Conservation (phyloP, 64 coral and sea anemone species). For the Dendrophyllia cribrosa region DNA sequence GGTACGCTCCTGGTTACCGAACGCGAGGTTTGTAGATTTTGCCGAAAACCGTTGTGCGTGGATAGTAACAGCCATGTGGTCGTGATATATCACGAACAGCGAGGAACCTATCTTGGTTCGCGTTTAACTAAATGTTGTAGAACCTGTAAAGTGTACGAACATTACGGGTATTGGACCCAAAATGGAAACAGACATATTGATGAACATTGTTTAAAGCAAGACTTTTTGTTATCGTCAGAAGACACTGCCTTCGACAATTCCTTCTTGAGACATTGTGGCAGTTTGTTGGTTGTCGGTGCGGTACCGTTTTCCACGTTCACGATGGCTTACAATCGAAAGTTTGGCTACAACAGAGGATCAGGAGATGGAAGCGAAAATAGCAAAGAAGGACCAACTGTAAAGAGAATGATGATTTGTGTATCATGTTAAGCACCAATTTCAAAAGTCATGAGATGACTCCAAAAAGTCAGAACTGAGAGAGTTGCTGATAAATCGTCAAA, state of each 20-base stretch:
- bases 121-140: slow-evolving; percentile 40
- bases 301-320: slow-evolving; percentile 33
- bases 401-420: neutral
- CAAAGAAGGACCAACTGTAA: neutral
- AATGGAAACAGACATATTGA: slow-evolving; percentile 23
- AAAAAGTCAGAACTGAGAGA: slow-evolving; percentile 23
- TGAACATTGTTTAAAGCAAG: neutral
- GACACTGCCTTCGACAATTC: slow-evolving; percentile 40
- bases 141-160: slow-evolving; percentile 31
- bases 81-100: slow-evolving; percentile 28
- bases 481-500: slow-evolving; percentile 15
- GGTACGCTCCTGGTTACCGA: too few relatives aligned
- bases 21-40: too few relatives aligned
- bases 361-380: neutral
- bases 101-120: neutral
- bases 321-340: slow-evolving; percentile 37
- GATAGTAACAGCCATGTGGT: neutral
- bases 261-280: neutral
- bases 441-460: too few relatives aligned
- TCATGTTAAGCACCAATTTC: too few relatives aligned
- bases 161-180: slow-evolving; percentile 42
- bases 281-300: slow-evolving; percentile 50
- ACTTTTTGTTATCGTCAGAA: slow-evolving; percentile 16
- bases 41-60: too few relatives aligned
- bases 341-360: neutral